Evolutionary conservation across 2,113 vertebrate genomes (phyloP).

Genomic region (Pao palembangensis): DNA sequence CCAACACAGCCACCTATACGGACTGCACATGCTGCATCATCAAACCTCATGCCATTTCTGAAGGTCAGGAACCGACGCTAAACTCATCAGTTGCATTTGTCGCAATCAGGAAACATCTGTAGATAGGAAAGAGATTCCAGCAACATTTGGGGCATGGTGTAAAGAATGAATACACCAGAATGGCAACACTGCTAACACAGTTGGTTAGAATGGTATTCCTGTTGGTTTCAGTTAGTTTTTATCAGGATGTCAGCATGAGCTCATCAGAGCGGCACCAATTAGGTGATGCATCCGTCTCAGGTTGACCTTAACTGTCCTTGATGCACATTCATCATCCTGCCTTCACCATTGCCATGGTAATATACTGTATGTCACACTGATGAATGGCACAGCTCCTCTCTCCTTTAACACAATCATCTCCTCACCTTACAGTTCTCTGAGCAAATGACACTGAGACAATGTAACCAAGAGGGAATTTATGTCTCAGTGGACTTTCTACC

Average conservation of each 20-base stretch:
- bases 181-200: no score
- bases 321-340: neutral
- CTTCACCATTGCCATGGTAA: constrained; percentile 24
- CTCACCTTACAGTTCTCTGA: no score
- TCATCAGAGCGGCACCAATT: constrained; percentile 38
- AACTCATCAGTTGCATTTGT: no score
- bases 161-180: no score
- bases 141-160: no score
- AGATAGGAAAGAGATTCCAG: no score
- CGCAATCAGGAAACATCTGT: no score
- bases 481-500: no score
- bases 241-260: constrained; percentile 48
- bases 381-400: constrained; percentile 12
- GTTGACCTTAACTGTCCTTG: constrained; percentile 54
- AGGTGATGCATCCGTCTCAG: constrained; percentile 37
- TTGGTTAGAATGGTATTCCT: no score
- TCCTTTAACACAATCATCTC: constrained; percentile 1
- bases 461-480: no score
- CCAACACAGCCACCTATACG: constrained; percentile 81
- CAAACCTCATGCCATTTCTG: constrained; percentile 87
- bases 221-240: no score
- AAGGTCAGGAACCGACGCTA: constrained; percentile 70
- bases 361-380: constrained; percentile 1
- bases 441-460: no score
- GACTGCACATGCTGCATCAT: constrained; percentile 89